These are phyloP conservation scores for Bombyx huttoni DNA, from an alignment of 2,888 invertebrate genomes.

Conservation along the genomic window DNA sequence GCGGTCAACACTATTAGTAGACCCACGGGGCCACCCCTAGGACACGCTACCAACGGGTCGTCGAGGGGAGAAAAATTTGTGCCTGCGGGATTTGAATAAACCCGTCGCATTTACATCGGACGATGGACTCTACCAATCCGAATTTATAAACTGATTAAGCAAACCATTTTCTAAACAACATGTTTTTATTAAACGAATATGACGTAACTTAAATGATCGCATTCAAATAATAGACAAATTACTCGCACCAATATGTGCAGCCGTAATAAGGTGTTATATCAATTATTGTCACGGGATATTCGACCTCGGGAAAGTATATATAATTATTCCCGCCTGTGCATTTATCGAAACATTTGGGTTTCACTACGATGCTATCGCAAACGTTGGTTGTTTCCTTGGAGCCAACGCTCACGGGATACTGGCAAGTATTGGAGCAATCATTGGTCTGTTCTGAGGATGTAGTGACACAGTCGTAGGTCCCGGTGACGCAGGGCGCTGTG, in stretches of 20 bases:
- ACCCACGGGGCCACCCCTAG: no score
- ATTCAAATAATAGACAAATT: not conserved
- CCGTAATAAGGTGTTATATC: conserved; percentile 31
- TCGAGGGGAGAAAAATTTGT: no score
- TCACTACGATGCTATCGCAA: conserved; percentile 15
- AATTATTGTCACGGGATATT: conserved; percentile 27
- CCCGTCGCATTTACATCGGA: no score
- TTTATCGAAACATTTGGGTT: conserved; percentile 11
- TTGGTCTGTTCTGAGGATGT: conserved; percentile 12
- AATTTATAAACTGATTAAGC: no score
- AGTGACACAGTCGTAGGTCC: not conserved
- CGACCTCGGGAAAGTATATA: conserved; percentile 42
- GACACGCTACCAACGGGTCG: no score
- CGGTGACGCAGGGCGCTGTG: not conserved
- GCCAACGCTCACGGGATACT: conserved; percentile 8
- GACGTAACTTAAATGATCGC: not conserved
- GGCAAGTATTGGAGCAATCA: conserved; percentile 13
- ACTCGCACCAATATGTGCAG: conserved; percentile 15
- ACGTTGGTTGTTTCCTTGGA: conserved; percentile 17
- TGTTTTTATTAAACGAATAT: no score
- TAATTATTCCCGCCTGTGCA: conserved; percentile 15
- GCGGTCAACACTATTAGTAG: no score
- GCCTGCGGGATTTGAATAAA: no score
- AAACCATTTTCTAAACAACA: no score
- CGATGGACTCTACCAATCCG: no score